These are phyloP conservation scores for Aeoliscus strigatus DNA, from an alignment of 2,797 vertebrate species.

Conservation along the genomic window DNA sequence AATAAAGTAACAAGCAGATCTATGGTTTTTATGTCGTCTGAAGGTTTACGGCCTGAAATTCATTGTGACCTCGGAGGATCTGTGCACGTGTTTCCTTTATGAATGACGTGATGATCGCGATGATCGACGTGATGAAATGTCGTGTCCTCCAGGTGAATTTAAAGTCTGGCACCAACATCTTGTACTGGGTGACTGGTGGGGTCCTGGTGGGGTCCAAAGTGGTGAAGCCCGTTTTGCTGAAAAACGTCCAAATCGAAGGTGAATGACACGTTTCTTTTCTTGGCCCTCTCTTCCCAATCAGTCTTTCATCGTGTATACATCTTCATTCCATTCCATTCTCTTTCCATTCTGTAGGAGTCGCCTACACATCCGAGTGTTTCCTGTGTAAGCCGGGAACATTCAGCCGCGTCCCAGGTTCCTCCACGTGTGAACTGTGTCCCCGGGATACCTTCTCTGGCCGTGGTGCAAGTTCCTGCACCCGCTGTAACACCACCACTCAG, in stretches of 20 bases:
- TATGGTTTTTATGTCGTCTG: too few species aligned
- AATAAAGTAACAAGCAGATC: too few species aligned
- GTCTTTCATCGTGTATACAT: neutral
- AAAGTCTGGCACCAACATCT: slow-evolving; percentile 92
- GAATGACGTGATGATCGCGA: too few species aligned
- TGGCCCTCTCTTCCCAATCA: neutral
- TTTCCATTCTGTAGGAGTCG: slow-evolving; percentile 78
- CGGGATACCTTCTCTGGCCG: slow-evolving; percentile 87
- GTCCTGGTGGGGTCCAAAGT: slow-evolving; percentile 87
- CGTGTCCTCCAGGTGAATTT: slow-evolving; percentile 81
- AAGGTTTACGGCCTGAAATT: too few species aligned
- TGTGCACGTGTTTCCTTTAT: too few species aligned
- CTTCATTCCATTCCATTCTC: neutral
- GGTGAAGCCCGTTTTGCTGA: slow-evolving; percentile 89
- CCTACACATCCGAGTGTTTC: slow-evolving; percentile 94
- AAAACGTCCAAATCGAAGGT: slow-evolving; percentile 96
- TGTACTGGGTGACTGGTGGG: slow-evolving; percentile 96
- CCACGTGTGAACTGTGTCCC: slow-evolving; percentile 83
- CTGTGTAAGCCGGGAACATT: slow-evolving; percentile 91
- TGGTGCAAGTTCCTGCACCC: slow-evolving; percentile 86
- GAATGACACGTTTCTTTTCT: neutral
- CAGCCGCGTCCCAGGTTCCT: slow-evolving; percentile 82
- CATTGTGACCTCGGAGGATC: too few species aligned
- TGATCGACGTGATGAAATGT: neutral
- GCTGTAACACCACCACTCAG: slow-evolving; percentile 79